phyloP scores from a whole-genome alignment of 2,113 vertebrate species.

The Mirza zaza region DNA sequence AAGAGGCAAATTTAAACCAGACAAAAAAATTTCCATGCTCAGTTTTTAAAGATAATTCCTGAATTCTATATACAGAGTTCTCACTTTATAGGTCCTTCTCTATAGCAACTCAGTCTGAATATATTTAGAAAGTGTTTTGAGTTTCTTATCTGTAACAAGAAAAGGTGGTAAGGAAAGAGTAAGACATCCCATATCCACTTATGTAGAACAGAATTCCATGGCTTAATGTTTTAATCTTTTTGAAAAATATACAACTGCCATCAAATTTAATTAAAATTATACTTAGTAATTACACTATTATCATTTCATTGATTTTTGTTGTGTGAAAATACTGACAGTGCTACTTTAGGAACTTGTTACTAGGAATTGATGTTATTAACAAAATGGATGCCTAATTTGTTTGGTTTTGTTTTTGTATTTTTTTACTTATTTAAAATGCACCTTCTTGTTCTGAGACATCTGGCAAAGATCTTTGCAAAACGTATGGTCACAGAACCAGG shows the following conservation, averaged over 20 bases:
- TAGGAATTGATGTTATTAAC: not conserved
- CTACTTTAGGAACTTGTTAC: not conserved
- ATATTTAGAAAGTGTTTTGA: slow-evolving; percentile 43
- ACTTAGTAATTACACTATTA: slow-evolving; percentile 34
- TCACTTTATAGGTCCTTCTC: not conserved
- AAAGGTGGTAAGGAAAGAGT: not conserved
- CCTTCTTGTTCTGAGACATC: slow-evolving; percentile 20
- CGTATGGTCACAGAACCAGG: not conserved
- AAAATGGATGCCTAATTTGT: not conserved
- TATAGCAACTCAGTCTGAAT: slow-evolving; percentile 7
- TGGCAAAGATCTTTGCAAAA: not conserved
- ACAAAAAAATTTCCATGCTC: not conserved
- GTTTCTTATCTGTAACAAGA: slow-evolving; percentile 45
- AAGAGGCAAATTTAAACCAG: not conserved
- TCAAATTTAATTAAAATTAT: slow-evolving; percentile 1
- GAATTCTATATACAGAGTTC: not conserved
- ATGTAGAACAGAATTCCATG: slow-evolving; percentile 1
- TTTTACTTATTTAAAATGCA: slow-evolving; percentile 31
- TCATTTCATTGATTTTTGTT: slow-evolving; percentile 21
- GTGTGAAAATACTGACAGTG: slow-evolving; percentile 15
- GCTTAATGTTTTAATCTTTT: slow-evolving; percentile 30
- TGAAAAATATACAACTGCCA: not conserved
- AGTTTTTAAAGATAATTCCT: not conserved
- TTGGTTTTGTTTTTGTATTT: slow-evolving; percentile 8
- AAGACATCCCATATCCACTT: slow-evolving; percentile 12